Conservation (phyloP, 2,113 vertebrate genomes). For the Cinclus mexicanus region DNA sequence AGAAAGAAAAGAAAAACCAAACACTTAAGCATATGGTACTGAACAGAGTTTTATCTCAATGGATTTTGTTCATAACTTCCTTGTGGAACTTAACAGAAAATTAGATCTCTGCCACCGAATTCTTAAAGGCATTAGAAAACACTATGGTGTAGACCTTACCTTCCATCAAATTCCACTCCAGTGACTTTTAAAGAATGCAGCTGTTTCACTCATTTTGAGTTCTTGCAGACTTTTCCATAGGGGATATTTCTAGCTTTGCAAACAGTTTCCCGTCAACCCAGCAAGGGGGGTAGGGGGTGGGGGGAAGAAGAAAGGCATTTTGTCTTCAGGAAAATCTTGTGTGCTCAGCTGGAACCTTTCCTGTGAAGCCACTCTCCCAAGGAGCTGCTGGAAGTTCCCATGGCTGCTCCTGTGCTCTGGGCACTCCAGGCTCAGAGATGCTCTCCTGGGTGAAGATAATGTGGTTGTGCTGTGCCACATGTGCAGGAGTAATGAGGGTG, state of each 20-base stretch:
- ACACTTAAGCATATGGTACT: background rate
- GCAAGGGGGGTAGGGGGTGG: background rate
- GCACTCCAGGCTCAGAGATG: background rate
- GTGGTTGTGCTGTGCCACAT: rapidly evolving
- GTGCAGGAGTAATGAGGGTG: background rate
- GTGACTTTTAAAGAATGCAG: slow-evolving; percentile 54
- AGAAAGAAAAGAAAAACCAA: background rate
- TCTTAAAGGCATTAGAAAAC: slow-evolving; percentile 31
- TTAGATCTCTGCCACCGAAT: slow-evolving; percentile 35
- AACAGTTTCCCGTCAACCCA: slow-evolving; percentile 14
- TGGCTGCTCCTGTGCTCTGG: background rate
- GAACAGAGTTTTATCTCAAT: slow-evolving; percentile 6
- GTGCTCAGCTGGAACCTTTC: slow-evolving; percentile 35
- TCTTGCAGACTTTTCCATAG: slow-evolving; percentile 39
- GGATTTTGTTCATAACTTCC: slow-evolving; percentile 23
- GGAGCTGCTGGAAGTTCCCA: slow-evolving; percentile 16
- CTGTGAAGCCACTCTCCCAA: background rate
- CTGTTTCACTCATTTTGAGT: background rate
- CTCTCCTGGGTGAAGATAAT: background rate
- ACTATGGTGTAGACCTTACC: background rate
- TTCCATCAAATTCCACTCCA: slow-evolving; percentile 49
- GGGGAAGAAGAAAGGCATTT: background rate
- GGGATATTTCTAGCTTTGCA: slow-evolving; percentile 26
- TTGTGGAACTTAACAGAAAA: slow-evolving; percentile 64
- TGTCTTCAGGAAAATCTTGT: background rate